Base-by-base conservation (phyloP, 2,113 vertebrate genomes). In the Hymenochirus boettgeri region DNA sequence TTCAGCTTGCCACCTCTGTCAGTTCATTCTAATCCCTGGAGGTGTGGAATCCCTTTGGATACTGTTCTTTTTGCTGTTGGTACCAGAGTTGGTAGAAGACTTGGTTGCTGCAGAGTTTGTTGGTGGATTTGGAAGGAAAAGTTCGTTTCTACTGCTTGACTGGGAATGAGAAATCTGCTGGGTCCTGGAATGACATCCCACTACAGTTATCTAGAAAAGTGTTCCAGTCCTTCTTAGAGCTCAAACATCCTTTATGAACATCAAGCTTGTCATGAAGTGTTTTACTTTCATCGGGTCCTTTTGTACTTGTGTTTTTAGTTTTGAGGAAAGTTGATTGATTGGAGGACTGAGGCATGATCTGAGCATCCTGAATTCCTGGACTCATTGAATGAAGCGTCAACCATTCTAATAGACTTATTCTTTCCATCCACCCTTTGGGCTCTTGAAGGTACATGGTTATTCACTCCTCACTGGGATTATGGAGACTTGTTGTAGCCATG, bases 291-390 rank as follows among this genome's bases (percentile, higher is more conserved):
- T n/a, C n/a, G n/a, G n/a, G n/a, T n/a, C n/a, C n/a, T n/a, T n/a
- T n/a, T n/a, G n/a, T n/a, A n/a, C n/a, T n/a, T n/a, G n/a, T n/a
- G n/a, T n/a, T n/a, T n/a, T n/a, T n/a, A n/a, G n/a, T n/a, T n/a
- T n/a, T n/a, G n/a, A n/a, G n/a, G n/a, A n/a, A n/a, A n/a, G n/a
- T n/a, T n/a, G n/a, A 71, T 58, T 79, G 45, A 78, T 84, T 51
- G 85, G 84, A 75, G 89, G 83, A 69, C 81, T 91, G 5, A 88
- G 80, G 80, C 89, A 92, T 85, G 84, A 66, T 98, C 94, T 74
- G 88, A 42, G 92, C 76, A 18, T 88, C 91, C 65, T 93, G 89
- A 69, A 97, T 72, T 72, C 86, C 92, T 54, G 91, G 90, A 74
- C 92, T 99, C 76, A 95, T 81, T 7, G 83, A 74, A 81, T 91